Percentiles rank a stretch among this genome's conserved stretches.
These are phyloP conservation scores for Jordanella pulchra DNA, from an alignment of 2,797 vertebrate genomes.

Conservation along the genomic window DNA sequence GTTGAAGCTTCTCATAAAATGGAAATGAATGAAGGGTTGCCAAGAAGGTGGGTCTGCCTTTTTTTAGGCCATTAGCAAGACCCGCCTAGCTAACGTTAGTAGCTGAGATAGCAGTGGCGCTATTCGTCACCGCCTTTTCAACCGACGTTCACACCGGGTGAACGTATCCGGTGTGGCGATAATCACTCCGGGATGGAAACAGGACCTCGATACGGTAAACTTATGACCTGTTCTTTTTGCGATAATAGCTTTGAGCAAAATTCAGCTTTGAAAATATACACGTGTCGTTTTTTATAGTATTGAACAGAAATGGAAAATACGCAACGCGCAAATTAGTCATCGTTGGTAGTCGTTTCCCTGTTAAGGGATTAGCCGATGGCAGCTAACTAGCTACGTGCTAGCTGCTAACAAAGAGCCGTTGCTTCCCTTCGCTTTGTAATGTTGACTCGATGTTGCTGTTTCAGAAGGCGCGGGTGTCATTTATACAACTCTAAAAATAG, in stretches of 20 bases:
- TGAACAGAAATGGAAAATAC: conserved; percentile 14
- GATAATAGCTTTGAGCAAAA: neutral
- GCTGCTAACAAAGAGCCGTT: conserved; percentile 77
- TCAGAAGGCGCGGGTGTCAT: conserved; percentile 30
- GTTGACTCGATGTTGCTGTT: conserved; percentile 40
- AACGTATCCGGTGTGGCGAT: conserved; percentile 27
- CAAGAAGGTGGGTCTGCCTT: conserved; percentile 52
- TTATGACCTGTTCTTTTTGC: neutral
- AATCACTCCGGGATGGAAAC: conserved; percentile 27
- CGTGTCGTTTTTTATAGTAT: neutral
- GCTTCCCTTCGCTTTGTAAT: conserved; percentile 67
- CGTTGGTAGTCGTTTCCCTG: conserved; percentile 39
- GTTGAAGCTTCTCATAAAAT: conserved; percentile 13
- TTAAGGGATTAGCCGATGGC: conserved; percentile 50
- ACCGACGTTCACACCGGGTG: conserved; percentile 44
- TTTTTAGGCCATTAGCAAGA: conserved; percentile 36
- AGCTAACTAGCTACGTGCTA: conserved; percentile 66
- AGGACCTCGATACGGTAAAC: conserved; percentile 28
- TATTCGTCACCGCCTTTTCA: conserved; percentile 45
- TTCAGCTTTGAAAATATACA: too few relatives aligned
- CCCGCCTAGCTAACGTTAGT: conserved; percentile 59
- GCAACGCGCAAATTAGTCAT: conserved; percentile 51
- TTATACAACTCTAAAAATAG: neutral
- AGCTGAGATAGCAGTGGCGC: conserved; percentile 31
- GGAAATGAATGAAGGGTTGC: conserved; percentile 30